Evolutionary conservation across 2,797 vertebrate genomes (phyloP).

Genomic region (Nannoperca obscura): DNA sequence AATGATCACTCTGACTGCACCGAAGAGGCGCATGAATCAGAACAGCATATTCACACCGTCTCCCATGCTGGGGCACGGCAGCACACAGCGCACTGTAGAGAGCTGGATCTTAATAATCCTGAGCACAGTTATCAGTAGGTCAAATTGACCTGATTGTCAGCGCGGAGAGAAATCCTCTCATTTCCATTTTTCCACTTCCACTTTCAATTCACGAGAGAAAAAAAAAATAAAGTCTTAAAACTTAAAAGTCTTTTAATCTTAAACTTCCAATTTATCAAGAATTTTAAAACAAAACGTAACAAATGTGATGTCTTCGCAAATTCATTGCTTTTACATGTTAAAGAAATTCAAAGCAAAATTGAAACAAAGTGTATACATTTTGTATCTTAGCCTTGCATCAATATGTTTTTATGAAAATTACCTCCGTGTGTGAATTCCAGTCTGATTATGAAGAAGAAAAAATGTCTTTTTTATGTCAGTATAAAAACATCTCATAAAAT

Average conservation of each 20-base stretch:
- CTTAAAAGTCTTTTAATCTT: neutral
- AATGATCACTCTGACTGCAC: constrained; percentile 17
- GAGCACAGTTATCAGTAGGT: constrained; percentile 4
- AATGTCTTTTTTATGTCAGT: neutral
- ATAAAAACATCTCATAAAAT: neutral
- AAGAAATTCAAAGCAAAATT: neutral
- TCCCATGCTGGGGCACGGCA: neutral
- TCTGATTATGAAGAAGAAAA: neutral
- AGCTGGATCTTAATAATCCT: neutral
- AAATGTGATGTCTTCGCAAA: neutral
- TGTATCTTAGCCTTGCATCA: neutral
- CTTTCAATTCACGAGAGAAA: neutral
- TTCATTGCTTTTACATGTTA: neutral
- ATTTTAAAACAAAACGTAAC: neutral
- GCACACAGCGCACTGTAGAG: neutral
- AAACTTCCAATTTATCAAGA: neutral
- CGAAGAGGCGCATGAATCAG: constrained; percentile 30
- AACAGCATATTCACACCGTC: constrained; percentile 34
- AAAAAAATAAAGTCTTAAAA: neutral
- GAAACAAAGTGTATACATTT: neutral
- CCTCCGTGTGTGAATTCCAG: neutral
- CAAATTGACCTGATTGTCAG: neutral
- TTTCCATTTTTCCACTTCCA: neutral
- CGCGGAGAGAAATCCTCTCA: neutral
- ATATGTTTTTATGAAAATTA: neutral